phyloP scores from a whole-genome alignment of 2,113 vertebrate species.

The Puma concolor region DNA sequence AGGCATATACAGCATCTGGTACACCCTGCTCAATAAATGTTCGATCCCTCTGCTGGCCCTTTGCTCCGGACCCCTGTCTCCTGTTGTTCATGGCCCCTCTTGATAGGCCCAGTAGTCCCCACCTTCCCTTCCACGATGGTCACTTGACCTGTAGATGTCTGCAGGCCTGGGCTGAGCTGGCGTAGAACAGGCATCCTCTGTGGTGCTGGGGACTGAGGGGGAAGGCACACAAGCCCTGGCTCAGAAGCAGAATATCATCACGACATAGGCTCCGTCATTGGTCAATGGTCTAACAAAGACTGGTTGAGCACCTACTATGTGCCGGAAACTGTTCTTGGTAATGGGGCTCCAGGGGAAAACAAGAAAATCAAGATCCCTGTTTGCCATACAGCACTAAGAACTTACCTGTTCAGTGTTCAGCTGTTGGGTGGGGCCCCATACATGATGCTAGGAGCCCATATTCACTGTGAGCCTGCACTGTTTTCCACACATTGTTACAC shows the following conservation, averaged over 20 bases:
- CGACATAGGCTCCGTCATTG: neutral
- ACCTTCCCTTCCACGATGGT: neutral
- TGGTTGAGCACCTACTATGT: neutral
- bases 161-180: neutral
- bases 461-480: no score
- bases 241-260: neutral
- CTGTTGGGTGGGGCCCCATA: fast-evolving
- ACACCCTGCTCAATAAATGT: neutral
- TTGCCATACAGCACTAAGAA: neutral
- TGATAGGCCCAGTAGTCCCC: neutral
- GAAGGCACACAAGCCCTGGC: neutral
- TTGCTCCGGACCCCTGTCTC: neutral
- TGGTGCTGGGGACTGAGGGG: neutral
- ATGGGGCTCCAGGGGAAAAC: neutral
- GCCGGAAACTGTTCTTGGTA: neutral
- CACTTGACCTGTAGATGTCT: neutral
- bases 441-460: neutral
- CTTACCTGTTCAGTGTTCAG: neutral
- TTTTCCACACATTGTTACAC: no score
- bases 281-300: neutral
- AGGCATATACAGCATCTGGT: neutral
- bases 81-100: neutral
- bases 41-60: neutral
- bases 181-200: neutral
- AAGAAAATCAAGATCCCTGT: neutral